phyloP scores from a whole-genome alignment of 2,888 invertebrate genomes.

The Lochmaea capreae region DNA sequence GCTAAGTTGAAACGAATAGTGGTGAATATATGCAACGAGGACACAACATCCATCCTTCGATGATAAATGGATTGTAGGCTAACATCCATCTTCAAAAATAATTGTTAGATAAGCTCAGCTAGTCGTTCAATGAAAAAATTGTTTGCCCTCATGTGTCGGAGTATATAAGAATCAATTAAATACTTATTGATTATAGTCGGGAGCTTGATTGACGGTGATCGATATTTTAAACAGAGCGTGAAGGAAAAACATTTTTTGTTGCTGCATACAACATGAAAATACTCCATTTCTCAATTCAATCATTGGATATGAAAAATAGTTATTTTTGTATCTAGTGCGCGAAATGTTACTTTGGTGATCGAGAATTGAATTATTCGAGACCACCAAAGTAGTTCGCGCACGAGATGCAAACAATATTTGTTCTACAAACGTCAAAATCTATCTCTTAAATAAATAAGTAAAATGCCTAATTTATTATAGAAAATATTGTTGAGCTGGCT shows the following conservation, averaged over 20 bases:
- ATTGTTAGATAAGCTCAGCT: slow-evolving; percentile 40
- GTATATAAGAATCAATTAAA: neutral
- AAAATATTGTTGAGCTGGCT: no score
- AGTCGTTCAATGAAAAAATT: neutral
- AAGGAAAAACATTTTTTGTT: neutral
- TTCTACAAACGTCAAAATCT: no score
- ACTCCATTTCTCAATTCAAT: neutral
- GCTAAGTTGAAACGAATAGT: slow-evolving; percentile 29
- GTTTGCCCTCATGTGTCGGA: neutral
- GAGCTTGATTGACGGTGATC: neutral
- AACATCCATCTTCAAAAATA: slow-evolving; percentile 44
- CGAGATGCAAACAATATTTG: no score
- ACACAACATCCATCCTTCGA: slow-evolving; percentile 33
- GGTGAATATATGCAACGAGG: slow-evolving; percentile 41
- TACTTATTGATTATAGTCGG: neutral
- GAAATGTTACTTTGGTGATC: no score
- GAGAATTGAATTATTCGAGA: no score
- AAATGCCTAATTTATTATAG: no score
- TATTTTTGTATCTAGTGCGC: no score
- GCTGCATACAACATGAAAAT: neutral
- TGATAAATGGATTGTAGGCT: slow-evolving; percentile 44
- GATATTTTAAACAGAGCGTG: neutral
- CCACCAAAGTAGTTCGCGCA: no score
- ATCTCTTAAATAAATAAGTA: no score
- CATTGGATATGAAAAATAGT: neutral